Evolutionary conservation across 2,888 invertebrate species (phyloP).

Genomic region (Xylota sylvarum): DNA sequence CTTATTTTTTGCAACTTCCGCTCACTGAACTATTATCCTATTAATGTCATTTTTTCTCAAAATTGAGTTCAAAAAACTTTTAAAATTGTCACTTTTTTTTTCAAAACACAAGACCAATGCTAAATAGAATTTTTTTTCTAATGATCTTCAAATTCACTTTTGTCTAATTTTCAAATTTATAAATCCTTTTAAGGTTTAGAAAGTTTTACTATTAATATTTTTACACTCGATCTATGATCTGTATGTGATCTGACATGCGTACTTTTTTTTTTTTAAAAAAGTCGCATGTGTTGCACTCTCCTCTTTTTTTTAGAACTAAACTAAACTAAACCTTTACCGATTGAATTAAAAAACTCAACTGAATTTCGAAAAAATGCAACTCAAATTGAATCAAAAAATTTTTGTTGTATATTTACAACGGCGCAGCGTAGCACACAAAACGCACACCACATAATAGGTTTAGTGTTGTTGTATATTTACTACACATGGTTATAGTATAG

Average conservation of each 20-base stretch:
- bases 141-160: slow-evolving; percentile 18
- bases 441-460: slow-evolving; percentile 77
- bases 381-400: slow-evolving; percentile 84
- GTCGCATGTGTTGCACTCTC: slow-evolving; percentile 36
- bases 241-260: background rate
- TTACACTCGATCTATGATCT: slow-evolving; percentile 29
- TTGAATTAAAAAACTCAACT: slow-evolving; percentile 85
- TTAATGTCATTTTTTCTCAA: slow-evolving; percentile 49
- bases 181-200: slow-evolving; percentile 14
- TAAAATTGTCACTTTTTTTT: slow-evolving; percentile 21
- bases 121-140: slow-evolving; percentile 9
- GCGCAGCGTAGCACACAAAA: slow-evolving; percentile 70
- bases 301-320: slow-evolving; percentile 80
- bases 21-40: slow-evolving; percentile 35
- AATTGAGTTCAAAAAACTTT: background rate
- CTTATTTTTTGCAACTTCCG: slow-evolving; percentile 14
- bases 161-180: slow-evolving; percentile 4
- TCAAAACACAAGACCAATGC: background rate
- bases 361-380: slow-evolving; percentile 84
- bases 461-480: slow-evolving; percentile 75
- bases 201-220: background rate
- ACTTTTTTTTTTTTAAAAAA: slow-evolving; percentile 14
- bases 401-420: slow-evolving; percentile 75
- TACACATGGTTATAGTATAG: slow-evolving; percentile 67
- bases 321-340: slow-evolving; percentile 83